phyloP scores from a whole-genome alignment of 2,113 vertebrate species.

The Tiliqua scincoides region DNA sequence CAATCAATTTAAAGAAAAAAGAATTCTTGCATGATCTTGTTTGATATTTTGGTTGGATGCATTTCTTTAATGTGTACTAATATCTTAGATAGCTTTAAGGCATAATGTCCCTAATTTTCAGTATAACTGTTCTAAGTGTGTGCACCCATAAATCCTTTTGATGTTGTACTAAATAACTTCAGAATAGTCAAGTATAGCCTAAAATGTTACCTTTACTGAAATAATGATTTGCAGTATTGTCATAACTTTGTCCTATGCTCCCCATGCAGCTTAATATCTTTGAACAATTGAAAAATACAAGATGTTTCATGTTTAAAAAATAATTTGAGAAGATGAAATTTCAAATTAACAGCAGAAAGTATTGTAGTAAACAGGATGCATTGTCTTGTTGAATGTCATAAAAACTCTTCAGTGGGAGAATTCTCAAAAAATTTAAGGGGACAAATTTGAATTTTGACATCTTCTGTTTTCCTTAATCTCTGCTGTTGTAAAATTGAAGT shows the following conservation, averaged over 20 bases:
- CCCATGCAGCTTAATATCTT: not conserved
- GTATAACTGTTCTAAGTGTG: constrained; percentile 23
- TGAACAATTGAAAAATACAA: not conserved
- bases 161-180: constrained; percentile 30
- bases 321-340: not conserved
- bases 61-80: constrained; percentile 78
- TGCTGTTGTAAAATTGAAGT: not conserved
- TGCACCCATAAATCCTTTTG: constrained; percentile 13
- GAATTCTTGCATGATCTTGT: constrained; percentile 75
- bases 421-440: not conserved
- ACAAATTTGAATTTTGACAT: not conserved
- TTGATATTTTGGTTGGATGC: constrained; percentile 74
- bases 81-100: constrained; percentile 63
- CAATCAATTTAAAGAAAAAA: constrained; percentile 56
- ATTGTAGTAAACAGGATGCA: not conserved
- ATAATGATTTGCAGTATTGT: not conserved
- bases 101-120: constrained; percentile 41
- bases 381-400: not conserved
- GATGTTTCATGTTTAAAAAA: not conserved
- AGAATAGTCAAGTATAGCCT: not conserved
- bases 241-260: not conserved
- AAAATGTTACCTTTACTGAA: not conserved
- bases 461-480: not conserved
- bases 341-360: not conserved
- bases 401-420: not conserved